Evolutionary conservation across 2,797 vertebrate genomes (phyloP).

Genomic region (Parotocinclus haroldoi): DNA sequence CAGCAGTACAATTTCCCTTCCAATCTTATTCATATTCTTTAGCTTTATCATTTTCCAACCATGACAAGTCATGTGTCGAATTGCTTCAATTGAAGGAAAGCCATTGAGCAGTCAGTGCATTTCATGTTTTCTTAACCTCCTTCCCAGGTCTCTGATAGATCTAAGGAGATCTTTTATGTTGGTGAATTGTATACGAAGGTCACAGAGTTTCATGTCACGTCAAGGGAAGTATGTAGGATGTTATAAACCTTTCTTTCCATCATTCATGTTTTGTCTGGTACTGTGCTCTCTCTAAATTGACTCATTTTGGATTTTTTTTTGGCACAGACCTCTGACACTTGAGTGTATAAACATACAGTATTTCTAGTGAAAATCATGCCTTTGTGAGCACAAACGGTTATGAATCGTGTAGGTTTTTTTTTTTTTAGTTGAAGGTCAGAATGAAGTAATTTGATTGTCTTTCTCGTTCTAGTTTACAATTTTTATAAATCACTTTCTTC

Average conservation of each 20-base stretch:
- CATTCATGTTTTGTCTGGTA: constrained; percentile 49
- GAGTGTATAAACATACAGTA: constrained; percentile 30
- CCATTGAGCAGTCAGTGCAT: constrained; percentile 43
- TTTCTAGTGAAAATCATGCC: constrained; percentile 32
- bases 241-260: constrained; percentile 39
- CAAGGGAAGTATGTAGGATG: constrained; percentile 35
- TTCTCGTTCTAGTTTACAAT: neutral
- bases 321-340: constrained; percentile 33
- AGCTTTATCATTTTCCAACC: constrained; percentile 42
- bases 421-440: neutral
- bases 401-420: constrained; percentile 4
- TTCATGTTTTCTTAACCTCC: constrained; percentile 32
- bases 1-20: constrained; percentile 37
- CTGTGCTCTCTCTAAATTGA: constrained; percentile 57
- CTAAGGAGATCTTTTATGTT: constrained; percentile 46
- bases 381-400: constrained; percentile 7
- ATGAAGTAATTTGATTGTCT: neutral
- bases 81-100: constrained; percentile 30
- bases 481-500: neutral
- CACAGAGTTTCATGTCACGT: constrained; percentile 38
- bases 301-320: constrained; percentile 42
- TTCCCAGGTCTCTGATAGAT: constrained; percentile 31
- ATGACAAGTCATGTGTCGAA: constrained; percentile 41
- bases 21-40: constrained; percentile 35
- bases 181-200: constrained; percentile 52